Conservation (phyloP, 2,113 vertebrate genomes). For the Bubo scandiacus region DNA sequence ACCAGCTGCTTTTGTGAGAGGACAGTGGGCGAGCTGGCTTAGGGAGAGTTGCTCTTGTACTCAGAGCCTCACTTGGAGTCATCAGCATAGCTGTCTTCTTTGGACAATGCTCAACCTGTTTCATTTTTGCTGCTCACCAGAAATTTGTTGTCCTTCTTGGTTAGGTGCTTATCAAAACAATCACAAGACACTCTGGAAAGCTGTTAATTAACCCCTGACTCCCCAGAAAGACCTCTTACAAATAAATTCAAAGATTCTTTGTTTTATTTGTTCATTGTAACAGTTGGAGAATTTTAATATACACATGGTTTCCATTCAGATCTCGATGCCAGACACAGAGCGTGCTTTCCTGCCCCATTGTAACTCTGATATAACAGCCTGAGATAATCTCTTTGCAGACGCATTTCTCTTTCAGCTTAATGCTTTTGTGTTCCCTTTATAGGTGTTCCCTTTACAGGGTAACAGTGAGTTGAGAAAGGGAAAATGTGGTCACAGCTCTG, state of each 20-base stretch:
- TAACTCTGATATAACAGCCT: background rate
- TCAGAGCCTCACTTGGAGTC: background rate
- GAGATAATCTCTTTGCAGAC: background rate
- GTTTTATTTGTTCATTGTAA: background rate
- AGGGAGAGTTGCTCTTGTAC: background rate
- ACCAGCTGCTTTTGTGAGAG: background rate
- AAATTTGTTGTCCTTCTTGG: background rate
- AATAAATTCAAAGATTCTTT: background rate
- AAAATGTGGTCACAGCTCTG: background rate
- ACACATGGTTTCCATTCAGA: background rate
- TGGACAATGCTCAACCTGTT: background rate
- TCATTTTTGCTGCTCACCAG: background rate
- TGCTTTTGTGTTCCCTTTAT: background rate
- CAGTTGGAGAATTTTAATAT: background rate
- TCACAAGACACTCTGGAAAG: background rate
- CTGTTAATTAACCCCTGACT: background rate
- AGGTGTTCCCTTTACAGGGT: background rate
- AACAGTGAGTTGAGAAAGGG: background rate
- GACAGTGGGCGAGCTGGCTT: rapidly evolving
- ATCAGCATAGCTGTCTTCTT: background rate
- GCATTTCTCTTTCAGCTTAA: background rate
- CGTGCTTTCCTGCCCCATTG: background rate
- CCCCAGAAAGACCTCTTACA: background rate
- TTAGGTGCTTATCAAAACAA: background rate
- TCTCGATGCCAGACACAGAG: background rate